A percentile compares a stretch with the other conserved stretches of the same genome.
Evolutionary conservation across 2,797 vertebrate species (phyloP).

Genomic region (Phalloptychus januarius): DNA sequence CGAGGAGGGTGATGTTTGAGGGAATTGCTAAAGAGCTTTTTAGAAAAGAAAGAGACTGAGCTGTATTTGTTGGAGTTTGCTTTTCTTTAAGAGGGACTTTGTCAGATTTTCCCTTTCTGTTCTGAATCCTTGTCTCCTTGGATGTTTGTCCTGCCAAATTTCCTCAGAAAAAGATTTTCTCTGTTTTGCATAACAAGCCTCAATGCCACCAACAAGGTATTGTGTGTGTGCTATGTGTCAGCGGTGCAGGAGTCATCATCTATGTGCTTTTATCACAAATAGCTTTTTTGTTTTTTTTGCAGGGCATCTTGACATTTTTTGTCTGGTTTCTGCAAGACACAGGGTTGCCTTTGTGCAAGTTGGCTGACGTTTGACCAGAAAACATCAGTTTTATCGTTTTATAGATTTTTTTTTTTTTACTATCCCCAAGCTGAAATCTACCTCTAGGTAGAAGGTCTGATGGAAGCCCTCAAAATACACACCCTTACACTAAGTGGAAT

Average conservation of each 20-base stretch:
- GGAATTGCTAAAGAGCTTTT: neutral
- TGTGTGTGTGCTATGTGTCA: slow-evolving; percentile 14
- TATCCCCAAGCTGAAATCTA: slow-evolving; percentile 59
- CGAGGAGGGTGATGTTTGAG: slow-evolving; percentile 1
- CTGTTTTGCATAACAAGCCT: slow-evolving; percentile 8
- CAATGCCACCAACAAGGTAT: slow-evolving; percentile 10
- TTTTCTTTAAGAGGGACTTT: slow-evolving; percentile 32
- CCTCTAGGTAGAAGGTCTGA: slow-evolving; percentile 38
- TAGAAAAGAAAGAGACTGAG: neutral
- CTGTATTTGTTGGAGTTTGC: slow-evolving; percentile 10
- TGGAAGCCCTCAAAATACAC: slow-evolving; percentile 15
- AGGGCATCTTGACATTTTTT: slow-evolving; percentile 44
- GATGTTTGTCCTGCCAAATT: slow-evolving; percentile 16
- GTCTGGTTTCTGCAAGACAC: slow-evolving; percentile 14
- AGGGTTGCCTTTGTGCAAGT: slow-evolving; percentile 33
- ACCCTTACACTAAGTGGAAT: slow-evolving; percentile 25
- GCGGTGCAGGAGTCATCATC: slow-evolving; percentile 26
- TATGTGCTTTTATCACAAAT: slow-evolving; percentile 31
- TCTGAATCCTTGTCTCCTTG: slow-evolving; percentile 21
- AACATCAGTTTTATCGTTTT: slow-evolving; percentile 8
- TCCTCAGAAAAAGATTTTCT: neutral
- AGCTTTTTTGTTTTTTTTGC: slow-evolving; percentile 4
- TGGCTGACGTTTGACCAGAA: slow-evolving; percentile 26
- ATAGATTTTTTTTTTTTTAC: slow-evolving; percentile 45
- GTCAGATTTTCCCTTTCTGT: slow-evolving; percentile 33